These are phyloP conservation scores for Alitta virens DNA, from an alignment of 2,888 invertebrate genomes.

Conservation along the genomic window DNA sequence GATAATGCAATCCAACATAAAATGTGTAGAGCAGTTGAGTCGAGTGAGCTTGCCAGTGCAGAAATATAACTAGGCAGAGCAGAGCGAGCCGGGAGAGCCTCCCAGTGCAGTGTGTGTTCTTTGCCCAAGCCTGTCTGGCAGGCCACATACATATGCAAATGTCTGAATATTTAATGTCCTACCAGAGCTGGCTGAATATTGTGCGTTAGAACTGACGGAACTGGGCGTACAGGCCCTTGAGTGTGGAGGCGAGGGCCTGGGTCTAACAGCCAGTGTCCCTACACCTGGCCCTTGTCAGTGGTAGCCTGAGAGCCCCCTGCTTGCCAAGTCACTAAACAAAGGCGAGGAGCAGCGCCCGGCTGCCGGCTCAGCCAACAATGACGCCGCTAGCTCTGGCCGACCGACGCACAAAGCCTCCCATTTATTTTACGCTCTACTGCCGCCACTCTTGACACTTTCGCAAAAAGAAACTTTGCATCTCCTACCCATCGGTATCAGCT, in stretches of 20 bases:
- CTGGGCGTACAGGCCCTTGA: not conserved
- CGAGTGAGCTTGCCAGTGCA: no score
- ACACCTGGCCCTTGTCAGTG: no score
- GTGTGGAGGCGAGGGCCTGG: not conserved
- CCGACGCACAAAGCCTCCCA: not conserved
- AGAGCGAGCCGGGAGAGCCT: no score
- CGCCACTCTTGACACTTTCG: not conserved
- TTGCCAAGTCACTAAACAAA: not conserved
- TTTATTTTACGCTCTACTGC: not conserved
- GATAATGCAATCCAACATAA: no score
- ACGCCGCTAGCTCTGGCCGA: not conserved
- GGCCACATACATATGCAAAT: slow-evolving; percentile 18
- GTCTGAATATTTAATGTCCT: slow-evolving; percentile 17
- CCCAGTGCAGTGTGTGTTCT: no score
- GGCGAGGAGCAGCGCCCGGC: not conserved
- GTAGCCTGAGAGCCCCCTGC: no score
- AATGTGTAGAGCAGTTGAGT: no score
- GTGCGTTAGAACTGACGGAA: not conserved
- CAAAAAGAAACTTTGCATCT: no score
- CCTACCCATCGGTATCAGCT: no score
- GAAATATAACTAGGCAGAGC: no score
- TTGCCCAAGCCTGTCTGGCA: slow-evolving; percentile 5
- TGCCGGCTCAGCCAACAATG: not conserved
- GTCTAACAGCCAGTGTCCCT: not conserved
- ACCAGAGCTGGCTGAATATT: slow-evolving; percentile 1